These are phyloP conservation scores for Ptychadena robeensis DNA, from an alignment of 2,797 vertebrate genomes.

Conservation along the genomic window DNA sequence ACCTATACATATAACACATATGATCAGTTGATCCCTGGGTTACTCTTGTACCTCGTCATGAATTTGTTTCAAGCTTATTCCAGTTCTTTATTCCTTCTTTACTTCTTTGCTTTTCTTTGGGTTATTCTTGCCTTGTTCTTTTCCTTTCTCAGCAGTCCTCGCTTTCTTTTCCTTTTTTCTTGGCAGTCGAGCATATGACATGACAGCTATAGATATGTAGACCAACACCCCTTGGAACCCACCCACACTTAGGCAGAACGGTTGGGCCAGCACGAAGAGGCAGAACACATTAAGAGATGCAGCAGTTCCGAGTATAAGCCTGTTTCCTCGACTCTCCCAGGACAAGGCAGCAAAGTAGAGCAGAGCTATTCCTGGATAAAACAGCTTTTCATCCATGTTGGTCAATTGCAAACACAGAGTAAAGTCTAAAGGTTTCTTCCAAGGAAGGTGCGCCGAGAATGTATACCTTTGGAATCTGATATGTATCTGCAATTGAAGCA, in stretches of 20 bases:
- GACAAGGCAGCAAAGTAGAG: constrained; percentile 80
- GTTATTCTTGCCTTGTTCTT: background rate
- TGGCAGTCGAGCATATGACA: constrained; percentile 26
- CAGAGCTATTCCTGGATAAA: constrained; percentile 79
- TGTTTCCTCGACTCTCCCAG: constrained; percentile 70
- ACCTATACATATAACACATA: background rate
- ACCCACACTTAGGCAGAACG: constrained; percentile 76
- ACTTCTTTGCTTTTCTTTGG: background rate
- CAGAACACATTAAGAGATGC: constrained; percentile 82
- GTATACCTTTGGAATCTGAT: constrained; percentile 1
- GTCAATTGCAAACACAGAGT: background rate
- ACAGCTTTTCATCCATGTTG: constrained; percentile 74
- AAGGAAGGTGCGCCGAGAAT: constrained; percentile 23
- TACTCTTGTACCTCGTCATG: background rate
- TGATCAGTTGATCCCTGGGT: background rate
- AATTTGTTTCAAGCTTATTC: background rate
- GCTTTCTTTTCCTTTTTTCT: constrained; percentile 2
- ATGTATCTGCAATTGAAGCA: background rate
- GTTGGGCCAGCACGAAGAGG: constrained; percentile 80
- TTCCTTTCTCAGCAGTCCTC: background rate
- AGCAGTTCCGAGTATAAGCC: constrained; percentile 74
- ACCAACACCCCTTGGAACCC: constrained; percentile 77
- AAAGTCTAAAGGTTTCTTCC: constrained; percentile 50
- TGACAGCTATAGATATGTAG: constrained; percentile 10
- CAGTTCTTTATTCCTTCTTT: constrained; percentile 15